These are phyloP conservation scores for Chloropsis cyanopogon DNA, from an alignment of 2,113 vertebrate species.

Conservation along the genomic window DNA sequence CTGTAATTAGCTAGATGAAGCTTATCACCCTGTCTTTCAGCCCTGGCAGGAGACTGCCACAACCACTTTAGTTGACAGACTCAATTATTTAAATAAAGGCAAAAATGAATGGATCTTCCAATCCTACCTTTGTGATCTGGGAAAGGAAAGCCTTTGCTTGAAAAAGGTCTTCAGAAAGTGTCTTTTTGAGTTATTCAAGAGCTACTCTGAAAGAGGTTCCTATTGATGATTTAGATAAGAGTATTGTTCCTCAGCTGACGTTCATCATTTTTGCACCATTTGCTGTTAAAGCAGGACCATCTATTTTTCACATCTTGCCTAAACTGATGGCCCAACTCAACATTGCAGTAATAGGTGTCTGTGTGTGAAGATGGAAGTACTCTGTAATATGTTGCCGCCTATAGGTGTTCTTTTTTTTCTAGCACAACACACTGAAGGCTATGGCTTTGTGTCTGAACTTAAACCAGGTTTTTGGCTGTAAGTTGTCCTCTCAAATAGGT, in stretches of 20 bases:
- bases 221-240: not conserved
- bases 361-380: not conserved
- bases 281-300: not conserved
- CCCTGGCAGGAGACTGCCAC: not conserved
- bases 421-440: not conserved
- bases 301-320: not conserved
- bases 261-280: not conserved
- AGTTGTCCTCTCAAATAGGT: not conserved
- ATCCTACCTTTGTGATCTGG: not conserved
- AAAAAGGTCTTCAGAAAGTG: not conserved
- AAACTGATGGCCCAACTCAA: not conserved
- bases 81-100: slow-evolving; percentile 22
- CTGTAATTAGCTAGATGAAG: slow-evolving; percentile 18
- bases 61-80: not conserved
- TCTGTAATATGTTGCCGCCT: not conserved
- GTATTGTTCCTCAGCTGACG: not conserved
- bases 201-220: not conserved
- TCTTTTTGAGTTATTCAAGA: not conserved
- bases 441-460: not conserved
- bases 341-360: not conserved
- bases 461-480: not conserved
- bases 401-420: not conserved
- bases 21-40: slow-evolving; percentile 5
- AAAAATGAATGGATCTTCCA: not conserved
- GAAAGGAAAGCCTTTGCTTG: not conserved